Conservation (phyloP, 2,888 invertebrate species). For the Arctia plantaginis region DNA sequence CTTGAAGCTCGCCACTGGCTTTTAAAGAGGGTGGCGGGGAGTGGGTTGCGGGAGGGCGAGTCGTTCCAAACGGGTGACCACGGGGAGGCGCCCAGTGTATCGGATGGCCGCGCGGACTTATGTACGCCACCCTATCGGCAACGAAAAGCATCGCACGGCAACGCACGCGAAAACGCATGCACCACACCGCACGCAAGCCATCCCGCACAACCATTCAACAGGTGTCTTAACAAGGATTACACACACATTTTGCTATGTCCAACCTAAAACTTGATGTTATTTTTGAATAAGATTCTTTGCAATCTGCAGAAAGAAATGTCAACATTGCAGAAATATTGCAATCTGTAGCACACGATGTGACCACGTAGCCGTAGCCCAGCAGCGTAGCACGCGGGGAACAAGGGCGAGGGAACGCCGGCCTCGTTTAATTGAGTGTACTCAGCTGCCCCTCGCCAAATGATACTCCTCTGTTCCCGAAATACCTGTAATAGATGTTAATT, state of each 20-base stretch:
- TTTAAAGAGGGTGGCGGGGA: conserved; percentile 84
- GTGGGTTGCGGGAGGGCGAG: conserved; percentile 68
- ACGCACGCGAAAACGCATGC: conserved; percentile 32
- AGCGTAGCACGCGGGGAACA: conserved; percentile 40
- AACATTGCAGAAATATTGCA: conserved; percentile 32
- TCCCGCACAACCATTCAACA: conserved; percentile 22
- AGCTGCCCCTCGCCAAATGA: conserved; percentile 83
- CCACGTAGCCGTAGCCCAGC: conserved; percentile 24
- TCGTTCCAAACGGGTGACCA: conserved; percentile 87
- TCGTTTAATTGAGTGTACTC: conserved; percentile 85
- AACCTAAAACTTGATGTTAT: neutral
- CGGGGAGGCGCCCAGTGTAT: conserved; percentile 76
- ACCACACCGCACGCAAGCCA: conserved; percentile 8
- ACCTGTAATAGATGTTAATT: conserved; percentile 86
- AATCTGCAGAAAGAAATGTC: conserved; percentile 6
- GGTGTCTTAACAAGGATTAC: conserved; percentile 14
- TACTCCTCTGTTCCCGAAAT: conserved; percentile 83
- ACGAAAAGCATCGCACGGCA: conserved; percentile 38
- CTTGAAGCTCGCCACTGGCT: conserved; percentile 88
- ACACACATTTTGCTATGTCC: neutral
- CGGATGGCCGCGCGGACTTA: conserved; percentile 63
- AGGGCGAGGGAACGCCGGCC: conserved; percentile 58
- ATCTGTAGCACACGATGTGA: conserved; percentile 26
- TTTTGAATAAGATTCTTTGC: neutral
- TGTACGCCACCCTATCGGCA: conserved; percentile 64